Evolutionary conservation across 2,888 invertebrate genomes (phyloP).

Genomic region (Hyppa rectilinea): DNA sequence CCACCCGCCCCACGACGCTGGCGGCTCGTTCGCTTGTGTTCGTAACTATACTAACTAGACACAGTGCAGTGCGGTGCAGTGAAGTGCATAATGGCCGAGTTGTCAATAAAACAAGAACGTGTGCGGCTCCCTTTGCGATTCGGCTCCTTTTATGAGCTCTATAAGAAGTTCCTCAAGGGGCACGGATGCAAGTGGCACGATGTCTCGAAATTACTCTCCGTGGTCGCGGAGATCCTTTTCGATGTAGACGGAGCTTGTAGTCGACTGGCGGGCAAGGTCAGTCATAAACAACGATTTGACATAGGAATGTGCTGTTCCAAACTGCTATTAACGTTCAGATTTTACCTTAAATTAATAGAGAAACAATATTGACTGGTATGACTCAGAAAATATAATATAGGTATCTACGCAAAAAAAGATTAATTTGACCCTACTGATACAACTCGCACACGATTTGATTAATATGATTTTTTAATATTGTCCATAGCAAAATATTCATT

Average conservation of each 20-base stretch:
- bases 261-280: constrained; percentile 86
- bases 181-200: constrained; percentile 89
- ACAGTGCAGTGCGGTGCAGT: constrained; percentile 73
- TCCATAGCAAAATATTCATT: background rate
- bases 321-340: constrained; percentile 35
- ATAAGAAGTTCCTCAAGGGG: constrained; percentile 87
- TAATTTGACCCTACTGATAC: constrained; percentile 27
- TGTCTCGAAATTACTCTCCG: constrained; percentile 85
- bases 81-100: constrained; percentile 81
- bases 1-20: constrained; percentile 79
- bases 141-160: constrained; percentile 85
- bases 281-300: constrained; percentile 65
- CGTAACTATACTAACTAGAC: constrained; percentile 62
- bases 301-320: constrained; percentile 15
- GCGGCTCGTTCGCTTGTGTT: constrained; percentile 63
- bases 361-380: constrained; percentile 24
- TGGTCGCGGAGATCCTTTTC: constrained; percentile 86
- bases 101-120: constrained; percentile 80
- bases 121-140: constrained; percentile 79
- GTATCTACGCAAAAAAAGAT: constrained; percentile 3
- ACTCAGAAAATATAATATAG: constrained; percentile 1
- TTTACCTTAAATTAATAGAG: background rate
- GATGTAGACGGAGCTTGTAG: constrained; percentile 86
- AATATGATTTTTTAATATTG: background rate
- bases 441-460: constrained; percentile 5